A percentile compares a stretch with the other conserved stretches of the same genome.
Evolutionary conservation across 2,113 vertebrate genomes (phyloP).

Genomic region (Phaetusa simplex): DNA sequence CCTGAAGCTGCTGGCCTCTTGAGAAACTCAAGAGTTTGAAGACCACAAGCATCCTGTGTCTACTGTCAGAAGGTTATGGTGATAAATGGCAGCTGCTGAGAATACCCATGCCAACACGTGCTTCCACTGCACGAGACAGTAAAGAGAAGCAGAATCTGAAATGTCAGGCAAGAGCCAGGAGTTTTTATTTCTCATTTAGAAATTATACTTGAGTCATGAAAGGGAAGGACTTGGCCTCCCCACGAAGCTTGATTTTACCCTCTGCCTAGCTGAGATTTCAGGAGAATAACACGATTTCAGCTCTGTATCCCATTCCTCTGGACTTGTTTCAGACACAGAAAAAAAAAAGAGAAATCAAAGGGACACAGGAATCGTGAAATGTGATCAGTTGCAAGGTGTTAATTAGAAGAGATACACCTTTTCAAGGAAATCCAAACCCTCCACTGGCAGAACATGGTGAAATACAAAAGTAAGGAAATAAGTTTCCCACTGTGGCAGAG

Average conservation of each 20-base stretch:
- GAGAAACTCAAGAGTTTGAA: background rate
- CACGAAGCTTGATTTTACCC: background rate
- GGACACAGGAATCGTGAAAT: background rate
- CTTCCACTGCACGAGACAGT: background rate
- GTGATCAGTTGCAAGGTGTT: background rate
- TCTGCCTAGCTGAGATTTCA: background rate
- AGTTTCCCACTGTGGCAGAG: too few species aligned
- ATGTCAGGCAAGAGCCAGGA: background rate
- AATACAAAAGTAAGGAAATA: background rate
- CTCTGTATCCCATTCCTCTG: background rate
- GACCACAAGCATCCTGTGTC: background rate
- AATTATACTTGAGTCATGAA: background rate
- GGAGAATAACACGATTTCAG: background rate
- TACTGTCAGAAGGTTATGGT: background rate
- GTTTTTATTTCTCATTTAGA: background rate
- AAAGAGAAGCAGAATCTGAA: background rate
- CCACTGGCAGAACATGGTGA: background rate
- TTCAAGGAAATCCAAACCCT: background rate
- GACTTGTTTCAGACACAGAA: background rate
- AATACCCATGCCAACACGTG: background rate
- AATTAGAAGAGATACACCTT: background rate
- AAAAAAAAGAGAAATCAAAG: background rate
- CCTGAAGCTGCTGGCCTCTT: background rate
- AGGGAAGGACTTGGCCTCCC: background rate
- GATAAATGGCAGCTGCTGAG: background rate